Percentiles rank a stretch among this genome's conserved stretches.
Evolutionary conservation across 2,888 invertebrate species (phyloP).

Genomic region (Orthosia gothica): DNA sequence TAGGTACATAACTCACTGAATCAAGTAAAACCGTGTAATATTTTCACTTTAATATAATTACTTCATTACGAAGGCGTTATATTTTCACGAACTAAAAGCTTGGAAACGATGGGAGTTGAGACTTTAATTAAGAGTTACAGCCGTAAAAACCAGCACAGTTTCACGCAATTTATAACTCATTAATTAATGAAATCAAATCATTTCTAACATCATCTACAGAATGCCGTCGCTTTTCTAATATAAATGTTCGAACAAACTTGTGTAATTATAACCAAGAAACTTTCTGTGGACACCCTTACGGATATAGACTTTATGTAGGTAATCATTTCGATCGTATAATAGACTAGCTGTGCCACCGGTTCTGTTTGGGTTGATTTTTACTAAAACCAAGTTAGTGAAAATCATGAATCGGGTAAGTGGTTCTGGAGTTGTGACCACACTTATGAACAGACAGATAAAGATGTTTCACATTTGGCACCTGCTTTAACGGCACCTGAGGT

Average conservation of each 20-base stretch:
- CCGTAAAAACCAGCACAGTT: constrained; percentile 35
- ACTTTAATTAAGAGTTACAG: constrained; percentile 58
- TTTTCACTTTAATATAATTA: constrained; percentile 21
- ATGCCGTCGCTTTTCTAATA: constrained; percentile 16
- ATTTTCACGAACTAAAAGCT: constrained; percentile 35
- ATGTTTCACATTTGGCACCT: too few relatives aligned
- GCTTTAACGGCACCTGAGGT: too few relatives aligned
- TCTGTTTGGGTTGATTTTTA: neutral
- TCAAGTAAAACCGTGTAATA: constrained; percentile 6
- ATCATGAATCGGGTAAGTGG: too few relatives aligned
- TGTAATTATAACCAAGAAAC: constrained; percentile 44
- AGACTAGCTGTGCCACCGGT: neutral
- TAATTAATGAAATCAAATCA: constrained; percentile 42
- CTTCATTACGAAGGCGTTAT: constrained; percentile 28
- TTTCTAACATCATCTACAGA: constrained; percentile 35
- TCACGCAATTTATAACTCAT: constrained; percentile 37
- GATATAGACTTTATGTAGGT: neutral
- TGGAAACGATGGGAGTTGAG: constrained; percentile 22
- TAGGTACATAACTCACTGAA: neutral
- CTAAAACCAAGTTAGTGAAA: neutral
- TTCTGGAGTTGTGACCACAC: neutral
- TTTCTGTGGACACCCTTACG: constrained; percentile 24
- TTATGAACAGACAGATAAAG: neutral
- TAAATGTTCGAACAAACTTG: constrained; percentile 37
- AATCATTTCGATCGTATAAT: constrained; percentile 6